These are phyloP conservation scores for Erpobdella octoculata DNA, from an alignment of 2,888 invertebrate genomes.

Conservation along the genomic window DNA sequence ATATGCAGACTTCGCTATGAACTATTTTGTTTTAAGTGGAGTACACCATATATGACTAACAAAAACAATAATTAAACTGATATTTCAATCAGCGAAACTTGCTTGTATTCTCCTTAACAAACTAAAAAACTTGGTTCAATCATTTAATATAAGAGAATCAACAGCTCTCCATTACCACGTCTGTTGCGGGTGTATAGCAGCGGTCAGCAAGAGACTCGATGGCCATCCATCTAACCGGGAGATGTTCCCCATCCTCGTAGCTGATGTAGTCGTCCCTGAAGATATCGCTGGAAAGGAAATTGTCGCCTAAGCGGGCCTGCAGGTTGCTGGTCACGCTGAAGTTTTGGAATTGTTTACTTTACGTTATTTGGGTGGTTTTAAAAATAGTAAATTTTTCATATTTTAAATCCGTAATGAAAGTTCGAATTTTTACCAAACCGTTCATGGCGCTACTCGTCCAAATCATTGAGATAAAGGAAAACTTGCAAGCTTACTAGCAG, in stretches of 20 bases:
- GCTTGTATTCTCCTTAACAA: neutral
- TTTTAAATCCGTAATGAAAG: too few species aligned
- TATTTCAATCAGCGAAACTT: neutral
- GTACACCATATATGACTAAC: too few species aligned
- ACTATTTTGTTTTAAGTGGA: too few species aligned
- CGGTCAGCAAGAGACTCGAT: slow-evolving; percentile 77
- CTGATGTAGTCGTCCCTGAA: slow-evolving; percentile 94
- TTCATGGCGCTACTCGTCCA: too few species aligned
- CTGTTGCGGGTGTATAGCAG: slow-evolving; percentile 77
- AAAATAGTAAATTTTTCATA: neutral
- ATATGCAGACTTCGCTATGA: too few species aligned
- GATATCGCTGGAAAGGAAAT: slow-evolving; percentile 81
- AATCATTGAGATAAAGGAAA: too few species aligned
- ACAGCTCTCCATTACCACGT: slow-evolving; percentile 50
- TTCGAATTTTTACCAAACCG: too few species aligned
- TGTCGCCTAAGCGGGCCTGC: slow-evolving; percentile 78
- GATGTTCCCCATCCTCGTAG: slow-evolving; percentile 88
- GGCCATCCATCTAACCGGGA: slow-evolving; percentile 92
- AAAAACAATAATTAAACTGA: too few species aligned
- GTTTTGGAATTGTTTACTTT: neutral
- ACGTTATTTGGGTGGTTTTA: neutral
- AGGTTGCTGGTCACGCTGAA: slow-evolving; percentile 46
- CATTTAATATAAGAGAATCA: neutral
- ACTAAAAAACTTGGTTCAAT: neutral
- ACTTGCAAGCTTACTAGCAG: slow-evolving; percentile 93